phyloP scores from a whole-genome alignment of 2,113 vertebrate species.

The Probosciger aterrimus region DNA sequence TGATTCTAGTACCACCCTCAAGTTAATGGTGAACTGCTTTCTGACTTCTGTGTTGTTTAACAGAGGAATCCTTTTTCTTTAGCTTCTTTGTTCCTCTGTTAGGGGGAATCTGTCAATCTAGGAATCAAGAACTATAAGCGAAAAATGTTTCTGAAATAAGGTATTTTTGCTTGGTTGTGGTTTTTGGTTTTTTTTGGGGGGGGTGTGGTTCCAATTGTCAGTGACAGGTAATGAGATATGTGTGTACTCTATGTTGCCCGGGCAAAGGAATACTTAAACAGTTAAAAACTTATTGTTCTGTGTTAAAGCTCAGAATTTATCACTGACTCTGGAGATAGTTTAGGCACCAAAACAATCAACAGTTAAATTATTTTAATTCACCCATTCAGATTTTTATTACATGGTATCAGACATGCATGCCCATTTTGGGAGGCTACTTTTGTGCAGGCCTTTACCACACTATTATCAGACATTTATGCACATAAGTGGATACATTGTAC shows the following conservation, averaged over 20 bases:
- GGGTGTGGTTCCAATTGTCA: not conserved
- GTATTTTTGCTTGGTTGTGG: not conserved
- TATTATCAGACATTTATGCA: not conserved
- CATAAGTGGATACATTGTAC: not conserved
- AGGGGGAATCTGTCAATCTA: not conserved
- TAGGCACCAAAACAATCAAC: not conserved
- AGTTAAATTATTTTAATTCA: not conserved
- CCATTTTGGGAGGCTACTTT: not conserved
- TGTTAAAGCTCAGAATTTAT: not conserved
- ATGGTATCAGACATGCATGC: not conserved
- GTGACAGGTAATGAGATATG: not conserved
- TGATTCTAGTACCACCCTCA: not conserved
- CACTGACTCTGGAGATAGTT: not conserved
- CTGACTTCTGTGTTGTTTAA: not conserved
- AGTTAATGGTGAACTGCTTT: slow-evolving; percentile 24
- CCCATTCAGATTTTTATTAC: not conserved
- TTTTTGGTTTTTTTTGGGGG: not conserved
- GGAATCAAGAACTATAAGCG: not conserved
- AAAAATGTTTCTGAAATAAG: not conserved
- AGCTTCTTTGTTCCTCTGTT: not conserved
- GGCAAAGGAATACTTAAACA: not conserved
- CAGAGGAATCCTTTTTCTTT: not conserved
- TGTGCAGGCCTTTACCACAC: not conserved
- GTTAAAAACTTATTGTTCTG: not conserved
- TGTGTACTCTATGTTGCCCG: not conserved